A percentile compares a stretch with the other conserved stretches of the same genome.
Evolutionary conservation across 2,888 invertebrate genomes (phyloP).

Genomic region (Ischnus inquisitorius): DNA sequence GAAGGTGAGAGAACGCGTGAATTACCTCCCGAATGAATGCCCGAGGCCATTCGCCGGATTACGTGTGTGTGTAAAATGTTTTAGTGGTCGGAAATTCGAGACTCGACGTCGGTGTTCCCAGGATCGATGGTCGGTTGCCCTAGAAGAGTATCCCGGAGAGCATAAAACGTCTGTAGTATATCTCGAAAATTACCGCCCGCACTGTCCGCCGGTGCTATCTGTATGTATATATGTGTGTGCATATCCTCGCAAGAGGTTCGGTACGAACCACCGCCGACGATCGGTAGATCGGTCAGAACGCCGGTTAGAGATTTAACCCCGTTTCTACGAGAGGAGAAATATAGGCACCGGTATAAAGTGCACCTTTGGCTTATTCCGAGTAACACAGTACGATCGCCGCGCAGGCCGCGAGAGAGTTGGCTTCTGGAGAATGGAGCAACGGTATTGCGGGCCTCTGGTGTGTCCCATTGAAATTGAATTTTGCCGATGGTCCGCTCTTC

Average conservation of each 20-base stretch:
- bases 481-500: slow-evolving; percentile 38
- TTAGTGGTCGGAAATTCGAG: slow-evolving; percentile 15
- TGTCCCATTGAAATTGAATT: slow-evolving; percentile 67
- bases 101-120: slow-evolving; percentile 55
- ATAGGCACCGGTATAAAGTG: slow-evolving; percentile 54
- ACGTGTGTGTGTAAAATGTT: not conserved
- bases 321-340: slow-evolving; percentile 60
- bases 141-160: slow-evolving; percentile 45
- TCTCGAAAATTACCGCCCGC: slow-evolving; percentile 57
- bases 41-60: not conserved
- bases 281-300: slow-evolving; percentile 49
- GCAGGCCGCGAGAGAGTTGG: slow-evolving; percentile 27
- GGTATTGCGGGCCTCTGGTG: slow-evolving; percentile 43
- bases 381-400: not conserved
- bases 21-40: slow-evolving; percentile 33
- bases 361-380: slow-evolving; percentile 24
- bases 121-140: slow-evolving; percentile 59
- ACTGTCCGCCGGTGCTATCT: slow-evolving; percentile 30
- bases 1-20: slow-evolving; percentile 33
- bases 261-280: slow-evolving; percentile 48
- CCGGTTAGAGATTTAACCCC: slow-evolving; percentile 61
- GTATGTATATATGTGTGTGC: slow-evolving; percentile 12
- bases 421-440: slow-evolving; percentile 63
- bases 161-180: slow-evolving; percentile 54
- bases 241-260: slow-evolving; percentile 22